A percentile compares a stretch with the other conserved stretches of the same genome.
Evolutionary conservation across 2,888 invertebrate genomes (phyloP).

Genomic region (Tenthredo scrophulariae): DNA sequence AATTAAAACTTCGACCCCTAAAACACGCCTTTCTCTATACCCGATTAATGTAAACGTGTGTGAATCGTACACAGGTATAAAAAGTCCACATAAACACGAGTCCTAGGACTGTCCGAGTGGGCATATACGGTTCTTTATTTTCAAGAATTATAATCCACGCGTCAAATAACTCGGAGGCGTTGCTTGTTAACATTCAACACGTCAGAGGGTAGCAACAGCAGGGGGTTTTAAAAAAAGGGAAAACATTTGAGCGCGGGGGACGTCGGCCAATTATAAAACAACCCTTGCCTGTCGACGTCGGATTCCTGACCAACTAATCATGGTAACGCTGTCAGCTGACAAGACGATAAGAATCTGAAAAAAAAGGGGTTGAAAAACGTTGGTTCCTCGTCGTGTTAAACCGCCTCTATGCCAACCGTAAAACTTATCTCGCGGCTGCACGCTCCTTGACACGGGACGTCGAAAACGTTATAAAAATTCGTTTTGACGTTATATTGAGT

Average conservation of each 20-base stretch:
- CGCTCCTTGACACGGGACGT: background rate
- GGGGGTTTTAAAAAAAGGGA: constrained; percentile 58
- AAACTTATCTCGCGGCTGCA: background rate
- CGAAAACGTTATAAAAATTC: background rate
- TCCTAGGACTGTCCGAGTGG: constrained; percentile 21
- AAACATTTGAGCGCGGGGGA: constrained; percentile 38
- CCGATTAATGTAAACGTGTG: background rate
- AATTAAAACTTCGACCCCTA: constrained; percentile 65
- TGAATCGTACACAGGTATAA: background rate
- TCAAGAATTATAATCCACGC: constrained; percentile 54
- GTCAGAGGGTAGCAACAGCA: constrained; percentile 56
- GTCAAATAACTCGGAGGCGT: constrained; percentile 57
- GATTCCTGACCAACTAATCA: constrained; percentile 62
- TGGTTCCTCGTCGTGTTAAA: constrained; percentile 56
- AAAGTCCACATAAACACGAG: background rate
- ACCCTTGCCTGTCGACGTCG: constrained; percentile 61
- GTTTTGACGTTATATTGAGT: background rate
- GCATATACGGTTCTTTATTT: constrained; percentile 12
- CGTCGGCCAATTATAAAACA: constrained; percentile 63
- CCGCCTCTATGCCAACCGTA: constrained; percentile 1
- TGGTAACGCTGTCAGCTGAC: constrained; percentile 59
- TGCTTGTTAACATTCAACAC: constrained; percentile 60
- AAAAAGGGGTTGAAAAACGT: constrained; percentile 54
- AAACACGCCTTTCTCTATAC: constrained; percentile 59
- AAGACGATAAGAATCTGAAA: constrained; percentile 65